Evolutionary conservation across 2,113 vertebrate genomes (phyloP).

Genomic region (Motacilla alba): DNA sequence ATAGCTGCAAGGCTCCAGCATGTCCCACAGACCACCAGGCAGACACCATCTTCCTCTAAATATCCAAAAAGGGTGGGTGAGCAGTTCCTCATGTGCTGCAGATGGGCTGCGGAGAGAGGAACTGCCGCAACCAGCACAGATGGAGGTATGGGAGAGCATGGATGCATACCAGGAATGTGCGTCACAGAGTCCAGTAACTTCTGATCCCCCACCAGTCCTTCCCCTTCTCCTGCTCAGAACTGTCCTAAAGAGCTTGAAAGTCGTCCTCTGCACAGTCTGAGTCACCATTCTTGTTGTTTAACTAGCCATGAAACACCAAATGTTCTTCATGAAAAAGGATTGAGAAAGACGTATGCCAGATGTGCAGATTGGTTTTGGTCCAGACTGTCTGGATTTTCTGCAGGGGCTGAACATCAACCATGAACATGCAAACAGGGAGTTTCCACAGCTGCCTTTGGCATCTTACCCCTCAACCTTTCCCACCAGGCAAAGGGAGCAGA

Average conservation of each 20-base stretch:
- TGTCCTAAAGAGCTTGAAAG: not conserved
- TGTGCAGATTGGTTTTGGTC: not conserved
- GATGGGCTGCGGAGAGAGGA: not conserved
- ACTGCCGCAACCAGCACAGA: accelerated
- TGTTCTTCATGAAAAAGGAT: not conserved
- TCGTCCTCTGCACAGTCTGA: not conserved
- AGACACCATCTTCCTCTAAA: not conserved
- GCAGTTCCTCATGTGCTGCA: not conserved
- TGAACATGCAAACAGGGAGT: not conserved
- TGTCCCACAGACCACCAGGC: not conserved
- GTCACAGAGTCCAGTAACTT: not conserved
- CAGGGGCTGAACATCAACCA: not conserved
- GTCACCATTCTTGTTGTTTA: not conserved
- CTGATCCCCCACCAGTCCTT: not conserved
- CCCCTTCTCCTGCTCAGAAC: not conserved
- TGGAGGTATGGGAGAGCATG: not conserved
- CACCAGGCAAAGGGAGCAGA: not conserved
- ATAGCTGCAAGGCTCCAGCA: not conserved
- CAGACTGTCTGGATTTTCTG: not conserved
- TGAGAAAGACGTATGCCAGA: not conserved
- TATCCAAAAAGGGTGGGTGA: not conserved
- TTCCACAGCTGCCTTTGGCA: not conserved
- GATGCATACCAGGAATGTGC: not conserved
- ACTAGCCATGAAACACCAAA: not conserved
- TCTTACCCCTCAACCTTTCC: not conserved